Conservation (phyloP, 2,888 invertebrate genomes). For the Parnassius mnemosyne region DNA sequence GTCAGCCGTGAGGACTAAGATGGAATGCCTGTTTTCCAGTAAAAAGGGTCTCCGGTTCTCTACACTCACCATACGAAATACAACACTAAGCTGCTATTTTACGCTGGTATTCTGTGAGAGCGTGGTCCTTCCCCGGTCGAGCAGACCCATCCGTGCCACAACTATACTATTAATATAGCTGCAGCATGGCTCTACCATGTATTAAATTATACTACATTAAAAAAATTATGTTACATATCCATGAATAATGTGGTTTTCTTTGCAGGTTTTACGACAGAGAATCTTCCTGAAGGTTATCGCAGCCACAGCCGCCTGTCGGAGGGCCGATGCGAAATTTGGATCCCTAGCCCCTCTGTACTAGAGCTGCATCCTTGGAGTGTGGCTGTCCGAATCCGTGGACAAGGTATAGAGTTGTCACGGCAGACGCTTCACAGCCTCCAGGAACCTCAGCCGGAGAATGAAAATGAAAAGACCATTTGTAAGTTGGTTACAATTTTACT, state of each 20-base stretch:
- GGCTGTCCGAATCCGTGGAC: conserved; percentile 45
- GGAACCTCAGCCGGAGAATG: conserved; percentile 11
- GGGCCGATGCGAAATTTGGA: conserved; percentile 45
- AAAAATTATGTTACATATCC: no score
- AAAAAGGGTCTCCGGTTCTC: no score
- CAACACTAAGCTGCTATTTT: no score
- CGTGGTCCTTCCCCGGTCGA: no score
- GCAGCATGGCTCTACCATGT: no score
- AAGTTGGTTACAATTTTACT: conserved; percentile 9
- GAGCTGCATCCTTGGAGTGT: conserved; percentile 62
- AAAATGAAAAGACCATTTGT: conserved; percentile 6
- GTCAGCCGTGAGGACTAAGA: no score
- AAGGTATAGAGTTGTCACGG: conserved; percentile 44
- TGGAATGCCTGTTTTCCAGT: no score
- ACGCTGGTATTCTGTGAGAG: no score
- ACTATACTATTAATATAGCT: no score
- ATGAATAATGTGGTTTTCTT: background rate
- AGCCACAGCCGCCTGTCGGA: conserved; percentile 27
- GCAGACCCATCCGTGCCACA: no score
- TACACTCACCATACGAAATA: no score
- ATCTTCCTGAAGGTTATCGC: conserved; percentile 40
- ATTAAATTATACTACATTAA: no score
- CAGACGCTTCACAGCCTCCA: conserved; percentile 34
- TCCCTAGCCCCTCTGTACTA: conserved; percentile 37
- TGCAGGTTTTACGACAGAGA: conserved; percentile 54